A percentile compares a stretch with the other conserved stretches of the same genome.
phyloP scores from a whole-genome alignment of 2,888 invertebrate species.

The Acronicta aceris region DNA sequence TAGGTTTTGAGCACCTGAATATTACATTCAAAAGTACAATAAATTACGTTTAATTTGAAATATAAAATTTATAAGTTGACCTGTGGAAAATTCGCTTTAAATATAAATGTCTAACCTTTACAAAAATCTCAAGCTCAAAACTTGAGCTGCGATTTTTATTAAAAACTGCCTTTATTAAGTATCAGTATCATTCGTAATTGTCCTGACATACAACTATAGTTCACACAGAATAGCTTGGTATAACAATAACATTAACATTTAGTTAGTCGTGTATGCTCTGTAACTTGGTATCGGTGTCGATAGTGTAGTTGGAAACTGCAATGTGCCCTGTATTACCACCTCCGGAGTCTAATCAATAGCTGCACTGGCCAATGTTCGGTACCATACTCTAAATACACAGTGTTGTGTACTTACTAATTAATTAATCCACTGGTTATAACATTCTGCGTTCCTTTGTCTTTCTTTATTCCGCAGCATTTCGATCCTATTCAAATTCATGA shows the following conservation, averaged over 20 bases:
- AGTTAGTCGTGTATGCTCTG: conserved; percentile 46
- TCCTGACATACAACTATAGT: conserved; percentile 21
- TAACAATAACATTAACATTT: conserved; percentile 52
- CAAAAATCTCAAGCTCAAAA: not conserved
- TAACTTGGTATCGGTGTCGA: conserved; percentile 54
- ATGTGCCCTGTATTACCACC: conserved; percentile 50
- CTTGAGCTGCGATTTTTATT: no score
- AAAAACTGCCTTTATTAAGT: not conserved
- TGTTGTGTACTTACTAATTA: conserved; percentile 51
- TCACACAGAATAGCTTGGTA: conserved; percentile 13
- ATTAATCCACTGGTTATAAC: conserved; percentile 34
- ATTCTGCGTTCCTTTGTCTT: conserved; percentile 8
- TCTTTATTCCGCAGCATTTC: not conserved
- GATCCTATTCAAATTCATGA: not conserved
- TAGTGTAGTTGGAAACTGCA: conserved; percentile 51
- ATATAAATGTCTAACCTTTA: not conserved
- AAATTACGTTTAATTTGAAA: conserved; percentile 6
- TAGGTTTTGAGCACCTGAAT: conserved; percentile 15
- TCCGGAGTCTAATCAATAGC: conserved; percentile 56
- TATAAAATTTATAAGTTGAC: no score
- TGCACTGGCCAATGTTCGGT: conserved; percentile 48
- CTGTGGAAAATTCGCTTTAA: not conserved
- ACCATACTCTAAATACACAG: conserved; percentile 47
- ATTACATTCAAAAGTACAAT: conserved; percentile 15
- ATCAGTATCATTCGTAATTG: conserved; percentile 18